Evolutionary conservation across 2,113 vertebrate species (phyloP).

Genomic region (human (Homo sapiens)): GRCh38 chr5:30585501-30586000

Average conservation of each 20-base stretch:
- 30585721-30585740: neutral
- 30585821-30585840: neutral
- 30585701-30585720: neutral
- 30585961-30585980: neutral
- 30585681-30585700: neutral
- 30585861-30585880: slow-evolving; percentile 46
- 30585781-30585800: slow-evolving; percentile 36
- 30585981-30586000: neutral
- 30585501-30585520: neutral
- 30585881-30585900: slow-evolving; percentile 17
- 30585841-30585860: slow-evolving; percentile 1
- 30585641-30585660: neutral
- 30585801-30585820: slow-evolving; percentile 40
- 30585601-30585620: neutral
- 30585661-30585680: neutral
- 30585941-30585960: neutral
- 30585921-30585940: neutral
- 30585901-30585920: neutral
- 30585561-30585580: neutral
- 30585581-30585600: neutral
- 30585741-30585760: neutral
- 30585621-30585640: neutral
- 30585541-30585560: neutral
- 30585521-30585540: neutral
- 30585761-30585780: neutral